These are phyloP conservation scores for Alexandromys fortis DNA, from an alignment of 2,113 vertebrate genomes.

Conservation along the genomic window DNA sequence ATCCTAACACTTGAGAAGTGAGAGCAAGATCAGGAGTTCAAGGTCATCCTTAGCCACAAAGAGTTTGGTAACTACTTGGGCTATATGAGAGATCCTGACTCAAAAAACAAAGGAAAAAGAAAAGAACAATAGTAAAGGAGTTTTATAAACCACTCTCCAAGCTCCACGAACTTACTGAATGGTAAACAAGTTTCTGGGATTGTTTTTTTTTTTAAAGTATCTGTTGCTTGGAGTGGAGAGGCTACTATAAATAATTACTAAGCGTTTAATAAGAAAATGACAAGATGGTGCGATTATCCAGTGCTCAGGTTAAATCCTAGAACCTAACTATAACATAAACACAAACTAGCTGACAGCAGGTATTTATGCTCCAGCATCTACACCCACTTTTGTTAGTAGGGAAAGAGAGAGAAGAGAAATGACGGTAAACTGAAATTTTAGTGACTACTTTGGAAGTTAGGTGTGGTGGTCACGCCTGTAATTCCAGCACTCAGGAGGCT, in stretches of 20 bases:
- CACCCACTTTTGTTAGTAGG: neutral
- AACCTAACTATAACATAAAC: slow-evolving; percentile 18
- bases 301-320: slow-evolving; percentile 36
- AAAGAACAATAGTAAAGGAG: neutral
- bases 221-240: neutral
- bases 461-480: neutral
- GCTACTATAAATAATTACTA: neutral
- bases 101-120: neutral
- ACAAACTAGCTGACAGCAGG: slow-evolving; percentile 6
- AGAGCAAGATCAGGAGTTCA: neutral
- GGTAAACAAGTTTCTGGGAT: neutral
- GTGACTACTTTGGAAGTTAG: neutral
- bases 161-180: neutral
- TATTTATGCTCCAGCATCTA: neutral
- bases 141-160: neutral
- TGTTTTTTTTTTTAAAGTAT: neutral
- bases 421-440: neutral
- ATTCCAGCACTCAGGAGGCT: neutral
- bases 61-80: neutral
- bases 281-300: neutral
- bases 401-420: neutral
- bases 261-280: slow-evolving; percentile 14
- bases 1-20: neutral
- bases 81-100: neutral
- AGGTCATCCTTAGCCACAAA: neutral